Conservation (phyloP, 2,888 invertebrate species). For the Rhodophaea formosa region DNA sequence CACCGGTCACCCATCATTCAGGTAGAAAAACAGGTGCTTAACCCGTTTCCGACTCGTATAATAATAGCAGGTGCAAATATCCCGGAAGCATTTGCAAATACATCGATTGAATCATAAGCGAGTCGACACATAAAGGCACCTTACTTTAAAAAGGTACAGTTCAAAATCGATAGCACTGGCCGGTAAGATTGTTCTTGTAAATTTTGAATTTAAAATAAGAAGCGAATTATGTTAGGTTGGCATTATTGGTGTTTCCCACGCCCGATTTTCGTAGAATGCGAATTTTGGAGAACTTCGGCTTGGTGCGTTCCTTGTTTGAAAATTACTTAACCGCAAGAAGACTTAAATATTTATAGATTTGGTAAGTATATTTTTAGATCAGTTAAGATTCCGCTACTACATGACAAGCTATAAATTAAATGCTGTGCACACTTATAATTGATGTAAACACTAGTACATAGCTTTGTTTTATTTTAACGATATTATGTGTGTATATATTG, state of each 20-base stretch:
- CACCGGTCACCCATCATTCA: constrained; percentile 1
- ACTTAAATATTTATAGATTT: not conserved
- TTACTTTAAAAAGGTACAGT: not conserved
- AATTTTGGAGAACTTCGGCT: not conserved
- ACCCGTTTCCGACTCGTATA: constrained; percentile 3
- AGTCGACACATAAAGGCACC: not conserved
- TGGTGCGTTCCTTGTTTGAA: not conserved
- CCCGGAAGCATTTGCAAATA: constrained; percentile 12
- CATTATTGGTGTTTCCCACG: constrained; percentile 5
- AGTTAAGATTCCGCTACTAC: no score
- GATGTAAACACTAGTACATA: no score
- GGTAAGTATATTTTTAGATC: no score
- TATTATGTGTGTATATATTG: no score
- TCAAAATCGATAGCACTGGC: not conserved
- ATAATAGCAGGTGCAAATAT: constrained; percentile 14
- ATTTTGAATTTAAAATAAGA: constrained; percentile 9
- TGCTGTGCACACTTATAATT: no score
- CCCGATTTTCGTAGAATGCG: constrained; percentile 1
- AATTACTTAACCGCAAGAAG: not conserved
- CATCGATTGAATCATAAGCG: constrained; percentile 1
- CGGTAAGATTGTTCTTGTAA: not conserved
- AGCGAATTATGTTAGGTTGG: not conserved
- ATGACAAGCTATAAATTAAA: no score
- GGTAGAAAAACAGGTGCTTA: constrained; percentile 9
- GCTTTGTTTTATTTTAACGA: no score